Percentiles rank a stretch among this genome's conserved stretches.
These are phyloP conservation scores for Eudasyphora cyanicolor DNA, from an alignment of 2,888 invertebrate species.

Conservation along the genomic window DNA sequence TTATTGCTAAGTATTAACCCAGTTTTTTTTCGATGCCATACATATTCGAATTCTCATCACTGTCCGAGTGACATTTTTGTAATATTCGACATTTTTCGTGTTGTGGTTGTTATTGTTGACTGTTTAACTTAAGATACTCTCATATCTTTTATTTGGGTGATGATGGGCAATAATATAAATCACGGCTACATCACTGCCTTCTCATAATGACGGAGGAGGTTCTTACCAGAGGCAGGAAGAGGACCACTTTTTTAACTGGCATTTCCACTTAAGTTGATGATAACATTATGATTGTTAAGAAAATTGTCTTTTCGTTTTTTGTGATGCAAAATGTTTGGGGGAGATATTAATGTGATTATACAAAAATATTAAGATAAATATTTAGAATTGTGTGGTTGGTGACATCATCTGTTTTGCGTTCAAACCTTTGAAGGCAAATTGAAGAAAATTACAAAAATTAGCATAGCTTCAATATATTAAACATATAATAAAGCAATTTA, in stretches of 20 bases:
- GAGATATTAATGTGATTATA: slow-evolving; percentile 51
- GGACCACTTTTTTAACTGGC: slow-evolving; percentile 51
- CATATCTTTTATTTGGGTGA: slow-evolving; percentile 26
- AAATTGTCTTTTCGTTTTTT: slow-evolving; percentile 43
- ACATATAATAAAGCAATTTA: too few relatives aligned
- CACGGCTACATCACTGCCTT: slow-evolving; percentile 37
- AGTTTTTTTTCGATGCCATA: not conserved
- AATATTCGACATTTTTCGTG: slow-evolving; percentile 17
- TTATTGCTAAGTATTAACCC: too few relatives aligned
- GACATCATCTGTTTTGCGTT: slow-evolving; percentile 57
- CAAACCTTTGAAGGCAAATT: not conserved
- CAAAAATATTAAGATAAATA: slow-evolving; percentile 51
- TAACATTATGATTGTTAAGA: slow-evolving; percentile 55
- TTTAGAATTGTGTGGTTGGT: slow-evolving; percentile 46
- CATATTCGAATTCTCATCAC: not conserved
- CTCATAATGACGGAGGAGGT: slow-evolving; percentile 29
- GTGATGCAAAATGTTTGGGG: slow-evolving; percentile 38
- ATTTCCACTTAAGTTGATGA: slow-evolving; percentile 65
- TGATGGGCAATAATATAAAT: slow-evolving; percentile 59
- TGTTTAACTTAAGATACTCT: slow-evolving; percentile 9
- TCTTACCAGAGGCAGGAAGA: not conserved
- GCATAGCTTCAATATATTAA: not conserved
- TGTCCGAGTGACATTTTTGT: not conserved
- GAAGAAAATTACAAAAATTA: not conserved
- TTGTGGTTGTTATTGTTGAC: slow-evolving; percentile 3